Conservation (phyloP, 2,888 invertebrate genomes). For the Nemoura dubitans region DNA sequence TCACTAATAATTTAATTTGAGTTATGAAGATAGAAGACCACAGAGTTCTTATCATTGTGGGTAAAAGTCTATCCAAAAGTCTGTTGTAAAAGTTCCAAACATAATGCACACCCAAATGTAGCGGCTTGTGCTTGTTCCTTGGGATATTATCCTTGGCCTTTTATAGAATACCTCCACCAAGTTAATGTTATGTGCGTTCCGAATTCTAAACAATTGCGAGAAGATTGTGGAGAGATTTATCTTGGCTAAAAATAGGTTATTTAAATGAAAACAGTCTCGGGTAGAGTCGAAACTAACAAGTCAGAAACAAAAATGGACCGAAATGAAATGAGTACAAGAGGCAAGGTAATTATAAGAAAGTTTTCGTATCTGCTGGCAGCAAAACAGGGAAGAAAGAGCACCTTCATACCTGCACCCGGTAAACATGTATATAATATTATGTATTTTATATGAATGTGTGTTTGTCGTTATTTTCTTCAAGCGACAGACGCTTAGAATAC, state of each 20-base stretch:
- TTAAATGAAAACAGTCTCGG: conserved; percentile 29
- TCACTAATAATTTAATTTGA: conserved; percentile 5
- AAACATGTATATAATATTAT: background rate
- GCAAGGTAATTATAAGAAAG: conserved; percentile 41
- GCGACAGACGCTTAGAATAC: background rate
- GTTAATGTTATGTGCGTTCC: conserved; percentile 8
- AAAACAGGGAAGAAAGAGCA: background rate
- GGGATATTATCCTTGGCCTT: background rate
- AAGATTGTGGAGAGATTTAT: conserved; percentile 29
- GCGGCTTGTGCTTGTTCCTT: background rate
- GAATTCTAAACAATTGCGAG: conserved; percentile 17
- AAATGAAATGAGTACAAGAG: conserved; percentile 32
- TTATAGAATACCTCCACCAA: background rate
- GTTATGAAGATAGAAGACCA: conserved; percentile 12
- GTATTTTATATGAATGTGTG: conserved; percentile 1
- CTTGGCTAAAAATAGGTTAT: conserved; percentile 33
- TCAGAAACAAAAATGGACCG: conserved; percentile 38
- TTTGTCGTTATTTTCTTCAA: background rate
- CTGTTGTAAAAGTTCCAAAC: background rate
- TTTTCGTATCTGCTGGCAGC: conserved; percentile 30
- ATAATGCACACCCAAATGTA: background rate
- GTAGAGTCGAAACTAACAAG: conserved; percentile 38
- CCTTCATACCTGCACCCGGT: background rate
- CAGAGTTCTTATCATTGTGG: background rate
- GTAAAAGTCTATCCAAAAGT: conserved; percentile 4